Conservation (phyloP, 2,797 vertebrate species). For the Acipenser ruthenus region DNA sequence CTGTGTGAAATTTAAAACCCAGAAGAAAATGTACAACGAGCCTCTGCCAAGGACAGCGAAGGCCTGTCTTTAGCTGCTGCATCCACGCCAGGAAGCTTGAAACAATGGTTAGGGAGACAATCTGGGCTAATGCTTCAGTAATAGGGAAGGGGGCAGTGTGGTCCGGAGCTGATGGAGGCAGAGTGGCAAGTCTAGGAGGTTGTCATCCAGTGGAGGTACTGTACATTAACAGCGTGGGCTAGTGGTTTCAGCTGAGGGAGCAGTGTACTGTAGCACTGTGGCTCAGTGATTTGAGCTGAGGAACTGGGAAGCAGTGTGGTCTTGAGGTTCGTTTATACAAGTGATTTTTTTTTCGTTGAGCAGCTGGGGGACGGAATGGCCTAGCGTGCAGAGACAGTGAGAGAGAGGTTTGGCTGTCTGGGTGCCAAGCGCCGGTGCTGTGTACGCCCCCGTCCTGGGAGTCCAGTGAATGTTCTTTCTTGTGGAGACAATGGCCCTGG, state of each 20-base stretch:
- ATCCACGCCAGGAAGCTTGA: not conserved
- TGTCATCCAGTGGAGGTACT: no score
- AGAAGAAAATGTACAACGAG: not conserved
- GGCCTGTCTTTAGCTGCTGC: not conserved
- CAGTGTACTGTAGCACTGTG: no score
- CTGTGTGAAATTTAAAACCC: not conserved
- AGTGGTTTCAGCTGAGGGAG: no score
- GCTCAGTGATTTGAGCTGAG: no score
- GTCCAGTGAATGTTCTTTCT: not conserved
- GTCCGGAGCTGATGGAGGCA: no score
- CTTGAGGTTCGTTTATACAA: no score
- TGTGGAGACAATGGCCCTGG: not conserved
- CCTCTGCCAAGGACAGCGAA: not conserved
- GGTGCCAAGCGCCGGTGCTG: not conserved
- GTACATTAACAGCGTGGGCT: no score
- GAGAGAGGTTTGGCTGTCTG: not conserved
- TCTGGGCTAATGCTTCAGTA: no score
- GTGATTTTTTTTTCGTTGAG: no score
- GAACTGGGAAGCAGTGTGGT: no score
- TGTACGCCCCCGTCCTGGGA: not conserved
- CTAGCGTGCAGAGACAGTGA: not conserved
- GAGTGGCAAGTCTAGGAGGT: no score
- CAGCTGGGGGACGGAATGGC: not conserved
- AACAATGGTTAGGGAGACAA: not conserved
- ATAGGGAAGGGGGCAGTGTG: no score